phyloP scores from a whole-genome alignment of 2,113 vertebrate species.

The Xiphorhynchus elegans region DNA sequence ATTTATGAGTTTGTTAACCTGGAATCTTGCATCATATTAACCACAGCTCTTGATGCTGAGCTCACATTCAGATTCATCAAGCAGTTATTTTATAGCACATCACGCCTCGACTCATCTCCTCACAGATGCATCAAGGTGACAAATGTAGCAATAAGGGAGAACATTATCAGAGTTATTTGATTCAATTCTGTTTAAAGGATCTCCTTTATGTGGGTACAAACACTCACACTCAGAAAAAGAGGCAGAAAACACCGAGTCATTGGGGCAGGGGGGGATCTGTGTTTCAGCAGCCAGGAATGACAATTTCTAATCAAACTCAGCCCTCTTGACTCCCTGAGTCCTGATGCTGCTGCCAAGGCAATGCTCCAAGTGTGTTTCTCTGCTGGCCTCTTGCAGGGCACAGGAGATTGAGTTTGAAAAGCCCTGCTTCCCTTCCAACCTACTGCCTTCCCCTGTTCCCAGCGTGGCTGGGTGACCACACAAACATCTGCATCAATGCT shows the following conservation, averaged over 20 bases:
- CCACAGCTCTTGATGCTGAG: not conserved
- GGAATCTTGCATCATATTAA: slow-evolving; percentile 12
- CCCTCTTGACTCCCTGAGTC: not conserved
- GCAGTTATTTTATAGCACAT: slow-evolving; percentile 14
- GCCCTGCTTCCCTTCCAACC: slow-evolving; percentile 28
- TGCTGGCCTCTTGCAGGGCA: not conserved
- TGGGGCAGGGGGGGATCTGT: not conserved
- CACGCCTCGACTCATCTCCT: slow-evolving; percentile 19
- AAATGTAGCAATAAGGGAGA: slow-evolving; percentile 50
- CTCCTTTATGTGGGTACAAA: not conserved
- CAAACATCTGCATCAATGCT: slow-evolving; percentile 28
- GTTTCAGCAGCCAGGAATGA: slow-evolving; percentile 35
- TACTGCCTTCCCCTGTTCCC: not conserved
- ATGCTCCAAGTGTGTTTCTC: not conserved
- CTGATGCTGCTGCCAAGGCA: not conserved
- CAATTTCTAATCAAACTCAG: slow-evolving; percentile 56
- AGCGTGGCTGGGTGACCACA: not conserved
- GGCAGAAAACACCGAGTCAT: not conserved
- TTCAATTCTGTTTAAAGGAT: slow-evolving; percentile 2
- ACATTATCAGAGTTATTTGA: slow-evolving; percentile 33
- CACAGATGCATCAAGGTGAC: slow-evolving; percentile 32
- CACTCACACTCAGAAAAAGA: not conserved
- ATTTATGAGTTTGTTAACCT: slow-evolving; percentile 50
- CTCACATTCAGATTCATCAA: not conserved
- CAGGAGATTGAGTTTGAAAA: not conserved